These are phyloP conservation scores for Andinoacara biseriatus DNA, from an alignment of 2,113 vertebrate species.

Conservation along the genomic window DNA sequence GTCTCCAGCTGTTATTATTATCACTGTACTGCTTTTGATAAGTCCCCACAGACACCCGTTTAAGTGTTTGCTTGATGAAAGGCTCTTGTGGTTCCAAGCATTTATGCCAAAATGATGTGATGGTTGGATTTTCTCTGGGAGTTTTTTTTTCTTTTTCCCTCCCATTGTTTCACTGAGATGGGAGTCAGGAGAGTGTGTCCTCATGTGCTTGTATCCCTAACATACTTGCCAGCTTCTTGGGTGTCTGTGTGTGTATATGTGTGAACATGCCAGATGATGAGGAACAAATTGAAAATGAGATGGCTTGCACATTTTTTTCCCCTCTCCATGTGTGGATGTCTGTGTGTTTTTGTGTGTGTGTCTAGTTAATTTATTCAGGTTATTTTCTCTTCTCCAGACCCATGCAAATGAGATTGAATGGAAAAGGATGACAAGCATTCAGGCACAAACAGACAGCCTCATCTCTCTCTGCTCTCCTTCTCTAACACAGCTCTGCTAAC, in stretches of 20 bases:
- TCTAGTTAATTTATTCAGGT: conserved; percentile 79
- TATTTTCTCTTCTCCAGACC: conserved; percentile 80
- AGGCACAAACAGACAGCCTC: conserved; percentile 71
- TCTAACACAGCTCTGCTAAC: conserved; percentile 11
- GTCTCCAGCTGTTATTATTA: conserved; percentile 72
- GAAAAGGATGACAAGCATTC: conserved; percentile 73
- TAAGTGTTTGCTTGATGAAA: conserved; percentile 65
- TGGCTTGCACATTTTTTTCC: conserved; percentile 53
- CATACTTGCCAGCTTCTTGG: conserved; percentile 12
- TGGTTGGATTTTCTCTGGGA: conserved; percentile 35
- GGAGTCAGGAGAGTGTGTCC: conserved; percentile 29
- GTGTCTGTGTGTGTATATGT: conserved; percentile 28
- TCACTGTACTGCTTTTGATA: conserved; percentile 60
- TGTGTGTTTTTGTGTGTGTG: conserved; percentile 39
- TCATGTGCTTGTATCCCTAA: conserved; percentile 20
- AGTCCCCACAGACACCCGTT: conserved; percentile 58
- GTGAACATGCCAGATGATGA: conserved; percentile 67
- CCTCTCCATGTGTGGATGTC: neutral
- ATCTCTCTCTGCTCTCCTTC: conserved; percentile 40
- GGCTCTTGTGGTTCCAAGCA: conserved; percentile 40
- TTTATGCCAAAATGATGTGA: conserved; percentile 53
- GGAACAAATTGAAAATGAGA: conserved; percentile 79
- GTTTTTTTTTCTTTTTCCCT: neutral
- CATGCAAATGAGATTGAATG: conserved; percentile 81
- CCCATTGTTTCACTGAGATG: conserved; percentile 49